Evolutionary conservation across 53 echinoderm and acorn worm genomes (phyloP).

Genomic region (Temnopleurus reevesii): DNA sequence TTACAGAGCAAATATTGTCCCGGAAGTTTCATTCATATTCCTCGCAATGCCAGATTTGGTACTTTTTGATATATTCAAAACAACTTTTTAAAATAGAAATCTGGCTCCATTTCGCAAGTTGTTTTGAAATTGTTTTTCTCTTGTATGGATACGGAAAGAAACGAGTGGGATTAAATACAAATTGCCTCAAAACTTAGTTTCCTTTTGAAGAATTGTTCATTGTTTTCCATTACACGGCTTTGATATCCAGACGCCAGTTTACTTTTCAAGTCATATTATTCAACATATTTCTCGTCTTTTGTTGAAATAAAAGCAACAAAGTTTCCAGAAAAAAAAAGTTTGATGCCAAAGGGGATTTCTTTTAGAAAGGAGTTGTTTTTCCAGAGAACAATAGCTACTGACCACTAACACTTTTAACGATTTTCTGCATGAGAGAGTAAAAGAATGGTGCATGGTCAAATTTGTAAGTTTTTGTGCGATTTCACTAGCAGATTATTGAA

Average conservation of each 20-base stretch:
- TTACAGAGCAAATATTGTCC: not conserved
- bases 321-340: not conserved
- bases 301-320: conserved; percentile 4
- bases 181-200: not conserved
- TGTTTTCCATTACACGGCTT: not conserved
- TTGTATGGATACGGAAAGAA: not conserved
- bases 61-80: too few species aligned
- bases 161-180: not conserved
- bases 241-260: not conserved
- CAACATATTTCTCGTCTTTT: not conserved
- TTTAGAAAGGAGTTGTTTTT: not conserved
- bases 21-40: too few species aligned
- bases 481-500: not conserved
- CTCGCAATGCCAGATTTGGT: too few species aligned
- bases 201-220: not conserved
- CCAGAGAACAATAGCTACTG: not conserved
- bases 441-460: not conserved
- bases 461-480: not conserved
- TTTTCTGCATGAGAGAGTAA: not conserved
- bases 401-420: not conserved
- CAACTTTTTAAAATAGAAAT: not conserved
- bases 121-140: not conserved
- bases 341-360: not conserved
- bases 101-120: not conserved
- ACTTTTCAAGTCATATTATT: conserved; percentile 26